Evolutionary conservation across 2,888 invertebrate species (phyloP).

Genomic region (Polyommatus iphigenia): DNA sequence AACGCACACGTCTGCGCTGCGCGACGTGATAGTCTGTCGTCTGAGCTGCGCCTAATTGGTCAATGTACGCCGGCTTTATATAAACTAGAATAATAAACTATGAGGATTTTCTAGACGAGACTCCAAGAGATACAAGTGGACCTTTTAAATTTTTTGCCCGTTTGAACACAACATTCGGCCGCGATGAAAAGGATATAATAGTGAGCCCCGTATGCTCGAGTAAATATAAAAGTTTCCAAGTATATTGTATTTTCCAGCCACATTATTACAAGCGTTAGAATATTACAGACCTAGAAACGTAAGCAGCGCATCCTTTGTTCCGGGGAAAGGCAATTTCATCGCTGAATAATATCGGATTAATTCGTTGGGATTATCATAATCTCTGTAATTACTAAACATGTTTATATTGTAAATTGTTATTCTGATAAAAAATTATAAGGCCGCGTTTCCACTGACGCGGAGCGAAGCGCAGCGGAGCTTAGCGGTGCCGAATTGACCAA

Average conservation of each 20-base stretch:
- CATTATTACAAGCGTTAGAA: conserved; percentile 17
- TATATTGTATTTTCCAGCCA: conserved; percentile 17
- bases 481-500: too few species aligned
- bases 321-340: neutral
- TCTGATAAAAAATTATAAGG: too few species aligned
- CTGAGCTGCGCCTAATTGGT: too few species aligned
- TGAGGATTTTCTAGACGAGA: too few species aligned
- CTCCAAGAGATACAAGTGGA: neutral
- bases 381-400: neutral
- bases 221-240: conserved; percentile 12
- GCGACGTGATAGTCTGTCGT: too few species aligned
- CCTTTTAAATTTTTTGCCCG: neutral
- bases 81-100: too few species aligned
- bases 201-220: conserved; percentile 8
- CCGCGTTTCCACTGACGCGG: too few species aligned
- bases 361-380: neutral
- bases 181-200: neutral
- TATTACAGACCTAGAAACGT: conserved; percentile 12
- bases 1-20: too few species aligned
- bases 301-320: neutral
- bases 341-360: neutral
- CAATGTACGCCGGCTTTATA: too few species aligned
- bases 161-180: neutral
- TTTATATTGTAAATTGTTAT: too few species aligned
- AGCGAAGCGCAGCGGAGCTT: too few species aligned